Base-by-base conservation (phyloP, 2,888 invertebrate species). In the Heliconius cydno region DNA sequence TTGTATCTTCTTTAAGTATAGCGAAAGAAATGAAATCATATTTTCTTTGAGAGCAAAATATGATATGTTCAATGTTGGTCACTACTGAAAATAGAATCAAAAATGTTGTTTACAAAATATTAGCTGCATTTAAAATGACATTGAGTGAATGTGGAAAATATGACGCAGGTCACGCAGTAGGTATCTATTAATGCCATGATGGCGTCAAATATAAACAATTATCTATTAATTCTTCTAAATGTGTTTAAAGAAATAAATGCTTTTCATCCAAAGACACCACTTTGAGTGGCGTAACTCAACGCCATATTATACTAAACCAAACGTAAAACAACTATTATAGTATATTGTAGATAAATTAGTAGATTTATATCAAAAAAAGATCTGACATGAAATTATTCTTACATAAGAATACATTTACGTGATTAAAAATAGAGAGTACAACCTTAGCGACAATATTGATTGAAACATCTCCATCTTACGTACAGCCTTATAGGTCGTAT, bases 391-490 rank as follows among this genome's bases (percentile, higher is more conserved):
- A 60, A 9, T n/a, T n/a, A 10, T 60, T 60, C 10, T 19, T 60
- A 60, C 19, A n/a, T n/a, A 60, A n/a, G 60, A 60, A 52, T 52
- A 57, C 4, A 57, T 65, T 76, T n/a, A 52, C 46, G 19, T 63
- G 25, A 46, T 75, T 75, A 13, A 41, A 25, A 41, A 46, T 66
- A 22, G 15, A 25, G 28, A 22, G 30, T 57, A 34, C 63, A 60
- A 46, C 15, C 13, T 63, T 41, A 77, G 38, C 41, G 57, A 67
- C 67, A 25, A 34, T 78, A 73, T 73, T 22, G 78, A 73, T 78
- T 57, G 25, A 25, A 66, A 65, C 34, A n/a, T 72, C 65, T 73
- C 38, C 52, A 74, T 22, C 38, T 73, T 25, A 67, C 52, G 30
- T n/a, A 28, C 65, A 19, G 65, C 15, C 65, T 30, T 57, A 57